Conservation (phyloP, 2,113 vertebrate species). For the Grantiella picta region DNA sequence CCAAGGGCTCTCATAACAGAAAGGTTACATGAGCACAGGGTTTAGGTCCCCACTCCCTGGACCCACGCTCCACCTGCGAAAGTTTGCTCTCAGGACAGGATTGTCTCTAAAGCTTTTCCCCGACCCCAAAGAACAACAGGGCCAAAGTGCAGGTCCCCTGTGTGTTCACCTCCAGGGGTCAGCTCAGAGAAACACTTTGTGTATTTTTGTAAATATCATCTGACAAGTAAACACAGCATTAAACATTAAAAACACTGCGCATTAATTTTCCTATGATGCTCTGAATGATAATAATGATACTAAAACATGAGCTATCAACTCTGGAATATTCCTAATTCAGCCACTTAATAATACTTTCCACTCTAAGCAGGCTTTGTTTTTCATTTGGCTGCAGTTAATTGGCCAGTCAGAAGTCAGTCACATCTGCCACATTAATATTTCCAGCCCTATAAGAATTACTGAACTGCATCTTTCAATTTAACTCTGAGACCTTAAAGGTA, state of each 20-base stretch:
- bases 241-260: neutral
- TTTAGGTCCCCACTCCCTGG: neutral
- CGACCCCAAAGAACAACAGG: neutral
- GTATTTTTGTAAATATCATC: neutral
- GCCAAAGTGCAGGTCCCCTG: neutral
- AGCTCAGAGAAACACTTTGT: neutral
- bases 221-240: neutral
- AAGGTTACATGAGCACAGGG: rapidly evolving
- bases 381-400: slow-evolving; percentile 5
- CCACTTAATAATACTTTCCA: neutral
- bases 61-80: neutral
- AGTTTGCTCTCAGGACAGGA: neutral
- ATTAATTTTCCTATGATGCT: neutral
- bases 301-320: neutral
- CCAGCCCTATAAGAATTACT: neutral
- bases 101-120: neutral
- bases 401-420: neutral
- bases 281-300: neutral
- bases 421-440: neutral
- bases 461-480: slow-evolving; percentile 55
- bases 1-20: neutral
- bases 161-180: neutral
- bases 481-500: slow-evolving; percentile 31
- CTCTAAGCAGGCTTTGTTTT: slow-evolving; percentile 14
- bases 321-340: neutral